These are phyloP conservation scores for Drosophila baimaii DNA, from an alignment of 1,140 invertebrate genomes.

Conservation along the genomic window DNA sequence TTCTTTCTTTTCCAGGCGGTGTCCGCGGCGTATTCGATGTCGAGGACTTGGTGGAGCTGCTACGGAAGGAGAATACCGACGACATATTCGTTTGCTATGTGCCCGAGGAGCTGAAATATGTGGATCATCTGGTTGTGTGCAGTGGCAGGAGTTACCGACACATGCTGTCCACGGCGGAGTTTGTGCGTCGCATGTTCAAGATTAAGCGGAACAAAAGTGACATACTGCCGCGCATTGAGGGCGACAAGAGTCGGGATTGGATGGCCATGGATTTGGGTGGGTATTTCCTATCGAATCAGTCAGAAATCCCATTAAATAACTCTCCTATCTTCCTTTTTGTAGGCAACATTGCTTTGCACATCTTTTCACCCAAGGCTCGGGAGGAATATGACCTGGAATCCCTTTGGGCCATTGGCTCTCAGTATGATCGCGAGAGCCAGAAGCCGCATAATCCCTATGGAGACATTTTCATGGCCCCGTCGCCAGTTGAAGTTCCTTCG, in stretches of 20 bases:
- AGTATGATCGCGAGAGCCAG: slow-evolving; percentile 91
- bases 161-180: slow-evolving; percentile 90
- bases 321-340: slow-evolving; percentile 39
- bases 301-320: slow-evolving; percentile 20
- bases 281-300: not conserved
- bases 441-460: slow-evolving; percentile 85
- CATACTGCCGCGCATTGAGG: slow-evolving; percentile 90
- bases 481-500: slow-evolving; percentile 1
- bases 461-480: slow-evolving; percentile 62
- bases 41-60: slow-evolving; percentile 91
- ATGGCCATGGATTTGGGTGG: slow-evolving; percentile 95
- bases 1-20: slow-evolving; percentile 88
- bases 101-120: slow-evolving; percentile 90
- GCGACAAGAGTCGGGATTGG: slow-evolving; percentile 91
- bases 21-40: slow-evolving; percentile 93
- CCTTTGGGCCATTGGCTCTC: slow-evolving; percentile 93
- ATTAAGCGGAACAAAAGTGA: slow-evolving; percentile 88
- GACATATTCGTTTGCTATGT: slow-evolving; percentile 93
- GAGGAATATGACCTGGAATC: slow-evolving; percentile 94
- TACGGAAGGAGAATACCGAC: slow-evolving; percentile 90
- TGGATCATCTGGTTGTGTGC: slow-evolving; percentile 92
- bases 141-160: slow-evolving; percentile 90
- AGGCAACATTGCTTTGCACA: slow-evolving; percentile 96
- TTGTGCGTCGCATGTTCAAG: slow-evolving; percentile 92
- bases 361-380: slow-evolving; percentile 90